Evolutionary conservation across 30 jellyfish, hydroid and myxozoan species (phyloP).

Genomic region (Mastigias papua): DNA sequence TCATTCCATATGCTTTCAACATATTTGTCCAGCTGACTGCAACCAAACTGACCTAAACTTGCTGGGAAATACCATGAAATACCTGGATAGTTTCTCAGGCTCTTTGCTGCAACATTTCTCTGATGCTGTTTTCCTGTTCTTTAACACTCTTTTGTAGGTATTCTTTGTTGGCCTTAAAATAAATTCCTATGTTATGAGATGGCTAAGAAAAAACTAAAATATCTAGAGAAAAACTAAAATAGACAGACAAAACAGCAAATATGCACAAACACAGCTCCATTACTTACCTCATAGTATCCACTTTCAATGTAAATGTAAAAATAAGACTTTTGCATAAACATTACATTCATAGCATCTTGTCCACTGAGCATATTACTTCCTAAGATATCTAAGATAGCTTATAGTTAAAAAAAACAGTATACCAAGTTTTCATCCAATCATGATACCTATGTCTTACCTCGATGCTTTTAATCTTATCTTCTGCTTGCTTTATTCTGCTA

Average conservation of each 20-base stretch:
- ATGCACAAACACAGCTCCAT: background rate
- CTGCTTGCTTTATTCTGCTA: constrained; percentile 75
- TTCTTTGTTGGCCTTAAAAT: constrained; percentile 76
- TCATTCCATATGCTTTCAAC: background rate
- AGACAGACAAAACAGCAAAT: background rate
- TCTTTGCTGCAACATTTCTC: constrained; percentile 96
- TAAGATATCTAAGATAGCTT: too few species aligned
- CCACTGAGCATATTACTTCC: too few species aligned
- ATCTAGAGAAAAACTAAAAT: background rate
- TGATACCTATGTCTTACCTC: constrained; percentile 52
- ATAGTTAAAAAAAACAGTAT: too few species aligned
- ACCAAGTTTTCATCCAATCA: background rate
- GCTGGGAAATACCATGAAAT: background rate
- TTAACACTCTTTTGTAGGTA: constrained; percentile 94
- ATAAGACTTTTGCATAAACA: too few species aligned
- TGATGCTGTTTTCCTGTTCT: constrained; percentile 97
- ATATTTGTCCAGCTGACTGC: background rate
- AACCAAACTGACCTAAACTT: background rate
- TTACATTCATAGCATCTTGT: too few species aligned
- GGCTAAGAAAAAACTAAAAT: background rate
- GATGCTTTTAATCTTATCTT: constrained; percentile 86
- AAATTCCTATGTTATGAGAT: background rate
- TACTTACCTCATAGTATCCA: too few species aligned
- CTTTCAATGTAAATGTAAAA: too few species aligned
- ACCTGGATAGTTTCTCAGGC: constrained; percentile 1